phyloP scores from a whole-genome alignment of 1,140 invertebrate genomes.

The Bombyx mori region ASM3026992v2 NC_085117.1:16528001-16528500 shows the following conservation, averaged over 20 bases:
- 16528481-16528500: slow-evolving; percentile 37
- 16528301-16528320: slow-evolving; percentile 23
- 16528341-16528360: neutral
- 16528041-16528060: too few species aligned
- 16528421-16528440: neutral
- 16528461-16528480: slow-evolving; percentile 12
- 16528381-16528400: neutral
- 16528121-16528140: slow-evolving; percentile 24
- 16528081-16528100: slow-evolving; percentile 5
- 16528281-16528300: slow-evolving; percentile 28
- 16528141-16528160: slow-evolving; percentile 36
- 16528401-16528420: slow-evolving; percentile 11
- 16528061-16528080: too few species aligned
- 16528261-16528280: slow-evolving; percentile 32
- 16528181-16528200: slow-evolving; percentile 37
- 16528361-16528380: too few species aligned
- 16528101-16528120: slow-evolving; percentile 30
- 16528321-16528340: slow-evolving; percentile 21
- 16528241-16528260: slow-evolving; percentile 18
- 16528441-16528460: too few species aligned
- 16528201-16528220: slow-evolving; percentile 38
- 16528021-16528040: too few species aligned
- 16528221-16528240: slow-evolving; percentile 27
- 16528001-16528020: too few species aligned
- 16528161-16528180: slow-evolving; percentile 32